A percentile compares a stretch with the other conserved stretches of the same genome.
These are phyloP conservation scores for Archivesica marissinica DNA, from an alignment of 1,140 invertebrate species.

Conservation along the genomic window DNA sequence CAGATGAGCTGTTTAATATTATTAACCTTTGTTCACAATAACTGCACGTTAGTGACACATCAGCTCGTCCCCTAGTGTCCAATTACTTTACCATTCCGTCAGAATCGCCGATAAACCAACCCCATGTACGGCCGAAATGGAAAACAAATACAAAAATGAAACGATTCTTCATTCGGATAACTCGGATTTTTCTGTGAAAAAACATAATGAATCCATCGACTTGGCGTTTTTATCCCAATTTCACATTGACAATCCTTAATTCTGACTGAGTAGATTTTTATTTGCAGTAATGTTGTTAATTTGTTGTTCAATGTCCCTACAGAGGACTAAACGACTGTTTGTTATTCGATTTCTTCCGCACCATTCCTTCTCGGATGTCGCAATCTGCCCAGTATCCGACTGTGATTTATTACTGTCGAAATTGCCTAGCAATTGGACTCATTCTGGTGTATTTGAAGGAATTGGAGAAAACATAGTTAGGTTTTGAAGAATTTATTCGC, in stretches of 20 bases:
- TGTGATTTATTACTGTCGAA: constrained; percentile 30
- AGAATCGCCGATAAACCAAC: not conserved
- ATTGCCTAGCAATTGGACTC: not conserved
- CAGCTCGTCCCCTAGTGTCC: constrained; percentile 19
- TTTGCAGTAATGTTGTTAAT: constrained; percentile 52
- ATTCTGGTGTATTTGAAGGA: too few species aligned
- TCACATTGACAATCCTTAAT: constrained; percentile 38
- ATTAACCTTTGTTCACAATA: constrained; percentile 55
- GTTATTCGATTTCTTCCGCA: constrained; percentile 54
- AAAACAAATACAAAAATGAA: too few species aligned
- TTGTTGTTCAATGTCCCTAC: constrained; percentile 12
- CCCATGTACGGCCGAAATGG: not conserved
- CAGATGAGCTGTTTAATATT: constrained; percentile 43
- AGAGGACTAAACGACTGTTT: constrained; percentile 33
- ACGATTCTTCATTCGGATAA: not conserved
- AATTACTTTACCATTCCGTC: not conserved
- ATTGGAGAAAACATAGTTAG: too few species aligned
- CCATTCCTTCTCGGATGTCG: constrained; percentile 36
- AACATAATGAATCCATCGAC: not conserved
- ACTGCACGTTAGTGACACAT: constrained; percentile 9
- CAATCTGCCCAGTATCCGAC: constrained; percentile 23
- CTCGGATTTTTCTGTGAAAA: not conserved
- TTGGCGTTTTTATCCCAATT: constrained; percentile 13
- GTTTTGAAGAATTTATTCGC: too few species aligned
- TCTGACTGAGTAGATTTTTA: constrained; percentile 51